Base-by-base conservation (phyloP, 2,888 invertebrate genomes). In the Cryptus viduatorius region DNA sequence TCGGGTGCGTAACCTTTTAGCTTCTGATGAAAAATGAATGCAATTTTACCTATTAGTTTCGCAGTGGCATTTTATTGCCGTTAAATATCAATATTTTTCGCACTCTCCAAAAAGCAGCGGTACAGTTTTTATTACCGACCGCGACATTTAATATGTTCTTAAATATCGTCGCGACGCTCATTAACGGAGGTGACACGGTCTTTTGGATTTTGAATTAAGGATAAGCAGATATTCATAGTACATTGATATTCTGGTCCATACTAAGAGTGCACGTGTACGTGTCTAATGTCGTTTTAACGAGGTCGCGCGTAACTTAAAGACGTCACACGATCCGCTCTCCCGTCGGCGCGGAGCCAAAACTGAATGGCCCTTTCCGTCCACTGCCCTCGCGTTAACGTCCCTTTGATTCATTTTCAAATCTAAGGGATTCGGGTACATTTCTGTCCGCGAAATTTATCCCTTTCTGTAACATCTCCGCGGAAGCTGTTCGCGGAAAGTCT, bases 211-310 rank as follows among this genome's bases (percentile, higher is more conserved):
- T 37, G 8, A n/a, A 42, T 69, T 29, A 29, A 50, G 16, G 19
- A 1, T n/a, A 19, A 31, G 61, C 61, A 31, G 48, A n/a, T 24
- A 59, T 59, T 59, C 29, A 24, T 59, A 48, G 31, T 14, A 10
- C n/a, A 14, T 12, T 59, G n/a, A 24, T 53, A 7, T 19, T 56
- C 59, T n/a, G 5, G 5, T 24, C 14, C 29, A 5, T 2, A 4
- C 61, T 14, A 31, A n/a, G 31, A 5, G 14, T 61, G 31, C 46
- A 7, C 46, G 44, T 48, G 53, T 59, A 61, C 44, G 16, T 12
- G 46, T 59, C 29, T 71, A 64, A 79, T 79, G 50, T 59, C 42
- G 31, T 71, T 78, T 79, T 79, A 69, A 79, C 79, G 79, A 79
- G 42, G 48, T 61, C 69, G n/a, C n/a, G n/a, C n/a, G 69, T 79